A percentile compares a stretch with the other conserved stretches of the same genome.
These are phyloP conservation scores for Catocala fraxini DNA, from an alignment of 2,888 invertebrate genomes.

Conservation along the genomic window DNA sequence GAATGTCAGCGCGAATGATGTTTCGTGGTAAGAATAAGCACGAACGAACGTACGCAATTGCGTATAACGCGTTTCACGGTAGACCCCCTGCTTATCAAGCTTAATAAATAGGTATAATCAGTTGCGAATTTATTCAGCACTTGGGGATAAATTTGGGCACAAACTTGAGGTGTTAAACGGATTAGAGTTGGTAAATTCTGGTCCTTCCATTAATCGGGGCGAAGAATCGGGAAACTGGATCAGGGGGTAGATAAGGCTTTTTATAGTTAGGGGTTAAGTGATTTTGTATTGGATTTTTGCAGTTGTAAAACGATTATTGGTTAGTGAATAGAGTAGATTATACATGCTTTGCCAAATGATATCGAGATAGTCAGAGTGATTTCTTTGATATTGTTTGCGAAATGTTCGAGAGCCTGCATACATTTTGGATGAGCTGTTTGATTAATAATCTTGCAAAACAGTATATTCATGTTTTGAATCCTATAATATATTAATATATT, in stretches of 20 bases:
- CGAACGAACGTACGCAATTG: too few species aligned
- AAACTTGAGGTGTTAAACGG: slow-evolving; percentile 71
- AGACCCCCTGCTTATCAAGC: slow-evolving; percentile 60
- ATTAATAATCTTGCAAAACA: too few species aligned
- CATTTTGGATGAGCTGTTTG: too few species aligned
- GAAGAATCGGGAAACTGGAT: slow-evolving; percentile 42
- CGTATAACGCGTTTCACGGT: too few species aligned
- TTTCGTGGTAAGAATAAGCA: too few species aligned
- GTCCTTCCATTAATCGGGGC: slow-evolving; percentile 63
- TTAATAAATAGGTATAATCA: slow-evolving; percentile 68
- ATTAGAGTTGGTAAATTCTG: slow-evolving; percentile 65
- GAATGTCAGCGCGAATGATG: too few species aligned
- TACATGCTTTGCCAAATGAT: background rate
- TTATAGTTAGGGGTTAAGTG: slow-evolving; percentile 47
- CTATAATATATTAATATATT: too few species aligned
- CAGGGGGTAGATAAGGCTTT: slow-evolving; percentile 40
- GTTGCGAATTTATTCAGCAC: slow-evolving; percentile 57
- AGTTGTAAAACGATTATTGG: background rate
- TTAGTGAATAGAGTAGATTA: background rate
- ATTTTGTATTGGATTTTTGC: slow-evolving; percentile 24
- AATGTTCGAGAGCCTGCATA: too few species aligned
- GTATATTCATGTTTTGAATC: too few species aligned
- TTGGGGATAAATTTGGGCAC: slow-evolving; percentile 58
- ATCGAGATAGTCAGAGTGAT: too few species aligned
- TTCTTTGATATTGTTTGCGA: too few species aligned